Percentiles rank a stretch among this genome's conserved stretches.
Conservation (phyloP, 2,797 vertebrate genomes). For the Ctenosaura bakeri region DNA sequence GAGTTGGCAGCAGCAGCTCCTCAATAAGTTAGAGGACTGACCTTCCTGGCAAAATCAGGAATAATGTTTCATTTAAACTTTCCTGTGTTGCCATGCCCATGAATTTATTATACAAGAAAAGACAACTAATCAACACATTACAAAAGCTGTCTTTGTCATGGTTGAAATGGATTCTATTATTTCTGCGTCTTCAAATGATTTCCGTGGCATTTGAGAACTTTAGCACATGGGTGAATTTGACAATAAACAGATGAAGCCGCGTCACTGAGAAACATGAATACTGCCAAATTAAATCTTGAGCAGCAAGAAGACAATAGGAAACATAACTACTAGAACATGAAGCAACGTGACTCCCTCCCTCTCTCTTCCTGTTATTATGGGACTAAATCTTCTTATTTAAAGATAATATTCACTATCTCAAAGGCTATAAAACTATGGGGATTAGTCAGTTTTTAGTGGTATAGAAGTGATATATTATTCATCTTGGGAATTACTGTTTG, state of each 20-base stretch:
- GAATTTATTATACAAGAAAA: conserved; percentile 52
- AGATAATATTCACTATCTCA: conserved; percentile 39
- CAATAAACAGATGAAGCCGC: conserved; percentile 73
- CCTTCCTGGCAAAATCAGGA: conserved; percentile 1
- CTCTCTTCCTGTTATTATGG: conserved; percentile 47
- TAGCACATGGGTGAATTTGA: conserved; percentile 67
- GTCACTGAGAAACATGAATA: conserved; percentile 51
- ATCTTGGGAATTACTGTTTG: conserved; percentile 38
- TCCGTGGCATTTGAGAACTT: conserved; percentile 66
- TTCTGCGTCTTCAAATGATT: conserved; percentile 35
- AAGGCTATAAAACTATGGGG: conserved; percentile 36
- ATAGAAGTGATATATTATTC: conserved; percentile 32
- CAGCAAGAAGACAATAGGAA: conserved; percentile 72
- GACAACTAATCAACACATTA: conserved; percentile 49
- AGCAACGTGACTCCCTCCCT: conserved; percentile 37
- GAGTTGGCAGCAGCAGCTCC: not conserved
- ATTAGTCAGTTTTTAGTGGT: conserved; percentile 45
- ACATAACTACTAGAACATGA: conserved; percentile 67
- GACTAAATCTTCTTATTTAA: conserved; percentile 59
- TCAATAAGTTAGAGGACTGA: not conserved
- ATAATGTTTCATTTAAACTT: conserved; percentile 18
- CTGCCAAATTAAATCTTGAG: conserved; percentile 72
- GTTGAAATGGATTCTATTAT: not conserved
- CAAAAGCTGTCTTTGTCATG: conserved; percentile 23
- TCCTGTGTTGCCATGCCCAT: conserved; percentile 17